A percentile compares a stretch with the other conserved stretches of the same genome.
Conservation (phyloP, 2,113 vertebrate species). For the Propithecus coquereli region DNA sequence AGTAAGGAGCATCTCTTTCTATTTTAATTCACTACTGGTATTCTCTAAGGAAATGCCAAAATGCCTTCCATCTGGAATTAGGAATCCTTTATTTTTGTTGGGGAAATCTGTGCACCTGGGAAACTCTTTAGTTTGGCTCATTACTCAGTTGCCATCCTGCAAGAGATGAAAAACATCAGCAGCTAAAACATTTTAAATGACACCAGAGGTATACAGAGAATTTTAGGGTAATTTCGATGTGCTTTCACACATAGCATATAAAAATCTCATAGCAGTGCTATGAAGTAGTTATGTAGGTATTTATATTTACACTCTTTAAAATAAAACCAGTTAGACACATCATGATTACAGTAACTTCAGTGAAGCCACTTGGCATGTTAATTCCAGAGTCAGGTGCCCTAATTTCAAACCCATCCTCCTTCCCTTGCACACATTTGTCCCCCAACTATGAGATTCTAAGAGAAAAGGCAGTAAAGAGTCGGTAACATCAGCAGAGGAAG, state of each 20-base stretch:
- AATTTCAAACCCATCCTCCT: neutral
- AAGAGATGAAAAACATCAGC: conserved; percentile 35
- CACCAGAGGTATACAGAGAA: neutral
- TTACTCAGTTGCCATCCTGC: neutral
- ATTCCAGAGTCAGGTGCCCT: neutral
- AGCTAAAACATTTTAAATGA: conserved; percentile 15
- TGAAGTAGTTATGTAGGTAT: neutral
- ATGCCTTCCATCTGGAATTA: conserved; percentile 68
- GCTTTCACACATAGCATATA: neutral
- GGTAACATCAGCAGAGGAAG: neutral
- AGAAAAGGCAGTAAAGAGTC: neutral
- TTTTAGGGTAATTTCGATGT: neutral
- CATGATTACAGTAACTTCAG: neutral
- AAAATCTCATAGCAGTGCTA: neutral
- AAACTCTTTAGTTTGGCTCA: conserved; percentile 34
- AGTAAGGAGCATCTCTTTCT: conserved; percentile 28
- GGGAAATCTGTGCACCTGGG: conserved; percentile 43
- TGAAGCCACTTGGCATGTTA: neutral
- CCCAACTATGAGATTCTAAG: neutral
- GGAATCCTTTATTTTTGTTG: conserved; percentile 61
- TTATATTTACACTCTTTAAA: neutral
- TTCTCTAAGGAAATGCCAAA: conserved; percentile 58
- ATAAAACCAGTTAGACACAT: neutral
- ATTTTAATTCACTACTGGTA: conserved; percentile 51
- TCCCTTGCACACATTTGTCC: fast-evolving